Evolutionary conservation across 2,113 vertebrate genomes (phyloP).

Genomic region (Myocastor coypus): DNA sequence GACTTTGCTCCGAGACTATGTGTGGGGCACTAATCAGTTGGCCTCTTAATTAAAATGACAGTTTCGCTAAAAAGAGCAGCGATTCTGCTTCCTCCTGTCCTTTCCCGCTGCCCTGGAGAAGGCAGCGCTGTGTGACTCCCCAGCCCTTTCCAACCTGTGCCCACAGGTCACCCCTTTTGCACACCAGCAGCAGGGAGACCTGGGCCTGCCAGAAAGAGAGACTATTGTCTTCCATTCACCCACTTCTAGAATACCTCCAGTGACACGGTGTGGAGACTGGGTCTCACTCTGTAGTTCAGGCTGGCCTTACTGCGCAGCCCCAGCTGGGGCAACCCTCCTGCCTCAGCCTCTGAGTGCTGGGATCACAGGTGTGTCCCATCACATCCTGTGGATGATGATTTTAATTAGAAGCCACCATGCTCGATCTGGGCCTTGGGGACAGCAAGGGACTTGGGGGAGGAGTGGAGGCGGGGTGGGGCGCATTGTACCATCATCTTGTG

Average conservation of each 20-base stretch:
- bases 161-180: too few relatives aligned
- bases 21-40: slow-evolving; percentile 76
- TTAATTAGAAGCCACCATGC: neutral
- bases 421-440: neutral
- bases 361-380: neutral
- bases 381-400: neutral
- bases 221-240: neutral
- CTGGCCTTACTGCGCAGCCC: neutral
- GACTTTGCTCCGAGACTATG: slow-evolving; percentile 82
- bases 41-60: slow-evolving; percentile 87
- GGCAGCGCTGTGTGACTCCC: neutral
- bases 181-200: neutral
- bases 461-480: neutral
- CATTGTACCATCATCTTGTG: neutral
- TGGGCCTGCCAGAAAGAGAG: neutral
- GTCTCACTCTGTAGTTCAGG: neutral
- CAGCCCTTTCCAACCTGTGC: neutral
- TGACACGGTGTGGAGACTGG: neutral
- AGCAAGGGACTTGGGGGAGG: neutral
- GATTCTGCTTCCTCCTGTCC: neutral
- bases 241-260: neutral
- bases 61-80: slow-evolving; percentile 75
- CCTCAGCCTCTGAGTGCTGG: neutral
- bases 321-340: neutral
- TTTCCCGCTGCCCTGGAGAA: neutral